These are phyloP conservation scores for Zalophus californianus DNA, from an alignment of 2,797 vertebrate species.

Conservation along the genomic window DNA sequence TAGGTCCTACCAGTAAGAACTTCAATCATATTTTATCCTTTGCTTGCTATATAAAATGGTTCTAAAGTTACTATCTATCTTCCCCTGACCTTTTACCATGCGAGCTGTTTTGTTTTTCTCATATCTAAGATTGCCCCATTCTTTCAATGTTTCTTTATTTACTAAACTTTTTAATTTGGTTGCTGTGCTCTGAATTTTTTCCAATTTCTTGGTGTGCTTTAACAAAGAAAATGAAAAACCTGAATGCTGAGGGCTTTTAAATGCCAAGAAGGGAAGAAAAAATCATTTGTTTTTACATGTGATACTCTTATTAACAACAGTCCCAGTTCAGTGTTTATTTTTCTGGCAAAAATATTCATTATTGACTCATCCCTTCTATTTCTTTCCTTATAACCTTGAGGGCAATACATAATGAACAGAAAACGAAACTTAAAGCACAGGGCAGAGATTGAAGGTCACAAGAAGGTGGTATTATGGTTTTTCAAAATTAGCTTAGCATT, in stretches of 20 bases:
- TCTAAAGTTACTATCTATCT: slow-evolving; percentile 16
- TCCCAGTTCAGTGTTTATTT: slow-evolving; percentile 59
- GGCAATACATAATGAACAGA: slow-evolving; percentile 44
- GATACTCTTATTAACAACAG: slow-evolving; percentile 71
- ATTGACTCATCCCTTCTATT: slow-evolving; percentile 74
- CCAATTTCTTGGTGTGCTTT: slow-evolving; percentile 70
- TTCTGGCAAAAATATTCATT: slow-evolving; percentile 59
- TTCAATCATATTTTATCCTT: slow-evolving; percentile 1
- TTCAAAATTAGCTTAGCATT: slow-evolving; percentile 70
- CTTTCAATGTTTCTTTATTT: slow-evolving; percentile 84
- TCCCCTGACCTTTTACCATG: slow-evolving; percentile 50
- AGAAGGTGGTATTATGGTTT: slow-evolving; percentile 48
- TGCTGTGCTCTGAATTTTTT: slow-evolving; percentile 81
- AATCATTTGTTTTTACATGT: slow-evolving; percentile 83
- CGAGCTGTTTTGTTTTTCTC: slow-evolving; percentile 69
- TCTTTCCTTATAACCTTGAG: slow-evolving; percentile 73
- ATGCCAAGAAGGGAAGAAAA: slow-evolving; percentile 84
- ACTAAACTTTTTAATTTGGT: slow-evolving; percentile 83
- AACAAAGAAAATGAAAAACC: slow-evolving; percentile 78
- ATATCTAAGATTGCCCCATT: slow-evolving; percentile 62
- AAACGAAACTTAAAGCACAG: slow-evolving; percentile 39
- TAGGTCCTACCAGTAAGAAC: slow-evolving; percentile 19
- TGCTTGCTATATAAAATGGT: not conserved
- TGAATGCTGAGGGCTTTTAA: slow-evolving; percentile 69
- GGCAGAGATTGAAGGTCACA: not conserved